Conservation (phyloP, 2,888 invertebrate genomes). For the Torymus auratus region DNA sequence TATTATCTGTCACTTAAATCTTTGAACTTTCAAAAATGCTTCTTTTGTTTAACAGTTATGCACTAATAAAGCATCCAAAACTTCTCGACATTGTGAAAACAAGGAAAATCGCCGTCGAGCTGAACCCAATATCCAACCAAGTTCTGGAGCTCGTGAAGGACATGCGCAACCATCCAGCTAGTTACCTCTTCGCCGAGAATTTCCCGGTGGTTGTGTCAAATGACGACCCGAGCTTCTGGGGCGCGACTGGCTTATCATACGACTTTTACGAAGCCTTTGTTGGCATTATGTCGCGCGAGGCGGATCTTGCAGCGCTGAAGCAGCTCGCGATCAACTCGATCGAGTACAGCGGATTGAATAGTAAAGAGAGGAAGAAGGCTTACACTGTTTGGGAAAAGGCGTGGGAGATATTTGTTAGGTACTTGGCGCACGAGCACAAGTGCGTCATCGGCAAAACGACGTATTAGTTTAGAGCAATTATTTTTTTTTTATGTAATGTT, state of each 20-base stretch:
- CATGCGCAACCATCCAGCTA: conserved; percentile 86
- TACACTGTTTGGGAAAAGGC: too few relatives aligned
- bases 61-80: conserved; percentile 85
- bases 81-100: conserved; percentile 80
- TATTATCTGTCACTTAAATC: neutral
- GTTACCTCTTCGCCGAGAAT: conserved; percentile 81
- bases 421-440: too few relatives aligned
- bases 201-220: conserved; percentile 87
- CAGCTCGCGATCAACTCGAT: conserved; percentile 86
- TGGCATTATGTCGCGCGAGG: conserved; percentile 83
- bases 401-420: too few relatives aligned
- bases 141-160: conserved; percentile 84
- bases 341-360: conserved; percentile 73
- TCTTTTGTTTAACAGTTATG: conserved; percentile 73
- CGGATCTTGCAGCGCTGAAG: conserved; percentile 85
- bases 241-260: conserved; percentile 83
- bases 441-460: too few relatives aligned
- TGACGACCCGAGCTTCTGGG: conserved; percentile 90
- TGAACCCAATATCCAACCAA: conserved; percentile 89
- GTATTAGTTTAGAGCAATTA: too few relatives aligned
- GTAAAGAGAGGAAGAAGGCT: too few relatives aligned
- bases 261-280: conserved; percentile 89
- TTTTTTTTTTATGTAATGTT: too few relatives aligned
- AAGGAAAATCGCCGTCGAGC: conserved; percentile 84
- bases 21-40: too few relatives aligned